Conservation (phyloP, 2,888 invertebrate species). For the Microctonus hyperodae region DNA sequence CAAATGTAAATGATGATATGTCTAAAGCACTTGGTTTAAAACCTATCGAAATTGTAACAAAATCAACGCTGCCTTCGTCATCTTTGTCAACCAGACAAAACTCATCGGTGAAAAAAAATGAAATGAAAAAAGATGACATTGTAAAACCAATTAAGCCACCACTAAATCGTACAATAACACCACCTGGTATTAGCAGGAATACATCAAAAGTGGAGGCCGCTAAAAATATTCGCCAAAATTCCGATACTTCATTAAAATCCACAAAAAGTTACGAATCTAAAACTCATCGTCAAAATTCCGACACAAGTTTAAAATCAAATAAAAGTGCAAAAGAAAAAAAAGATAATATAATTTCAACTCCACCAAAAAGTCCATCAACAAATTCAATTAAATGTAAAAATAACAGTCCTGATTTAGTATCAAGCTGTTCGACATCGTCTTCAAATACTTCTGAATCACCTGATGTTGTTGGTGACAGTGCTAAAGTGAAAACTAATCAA, state of each 20-base stretch:
- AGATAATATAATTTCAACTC: slow-evolving; percentile 36
- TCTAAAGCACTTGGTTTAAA: slow-evolving; percentile 52
- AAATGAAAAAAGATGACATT: slow-evolving; percentile 38
- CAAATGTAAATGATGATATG: slow-evolving; percentile 49
- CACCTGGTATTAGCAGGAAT: slow-evolving; percentile 43
- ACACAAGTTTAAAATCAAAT: slow-evolving; percentile 45
- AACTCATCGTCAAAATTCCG: slow-evolving; percentile 45
- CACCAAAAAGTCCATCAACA: slow-evolving; percentile 30
- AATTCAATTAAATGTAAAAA: slow-evolving; percentile 41
- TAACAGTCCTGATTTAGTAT: slow-evolving; percentile 78
- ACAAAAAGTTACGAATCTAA: slow-evolving; percentile 34
- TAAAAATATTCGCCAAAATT: slow-evolving; percentile 36
- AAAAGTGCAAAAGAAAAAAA: slow-evolving; percentile 43
- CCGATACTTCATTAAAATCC: slow-evolving; percentile 41
- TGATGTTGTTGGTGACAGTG: slow-evolving; percentile 56
- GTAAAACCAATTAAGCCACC: slow-evolving; percentile 40
- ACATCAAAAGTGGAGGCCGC: slow-evolving; percentile 45
- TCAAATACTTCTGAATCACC: slow-evolving; percentile 64
- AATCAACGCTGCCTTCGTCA: slow-evolving; percentile 41
- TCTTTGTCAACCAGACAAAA: slow-evolving; percentile 47
- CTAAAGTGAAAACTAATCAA: slow-evolving; percentile 33
- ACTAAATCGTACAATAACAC: slow-evolving; percentile 45
- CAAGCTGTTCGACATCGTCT: slow-evolving; percentile 69
- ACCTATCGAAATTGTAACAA: slow-evolving; percentile 39
- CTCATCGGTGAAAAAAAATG: slow-evolving; percentile 40